Conservation (phyloP, 2,113 vertebrate species). For the crab-eating macaque (Macaca fascicularis) region DNA sequence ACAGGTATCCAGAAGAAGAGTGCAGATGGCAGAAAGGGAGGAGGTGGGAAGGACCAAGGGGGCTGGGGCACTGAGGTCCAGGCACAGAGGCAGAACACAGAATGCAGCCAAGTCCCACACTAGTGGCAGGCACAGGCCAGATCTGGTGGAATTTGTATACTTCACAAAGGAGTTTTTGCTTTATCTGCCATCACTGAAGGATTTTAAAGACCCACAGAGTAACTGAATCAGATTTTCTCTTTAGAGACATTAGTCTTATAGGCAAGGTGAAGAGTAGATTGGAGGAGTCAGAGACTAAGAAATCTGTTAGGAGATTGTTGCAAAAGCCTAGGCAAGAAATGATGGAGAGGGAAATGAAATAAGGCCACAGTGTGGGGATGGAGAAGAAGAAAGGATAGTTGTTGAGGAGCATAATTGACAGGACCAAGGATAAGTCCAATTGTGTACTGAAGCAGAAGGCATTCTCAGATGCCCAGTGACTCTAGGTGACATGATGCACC, state of each 20-base stretch:
- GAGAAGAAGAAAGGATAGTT: not conserved
- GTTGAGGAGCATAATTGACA: not conserved
- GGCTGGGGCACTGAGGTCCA: not conserved
- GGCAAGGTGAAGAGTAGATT: not conserved
- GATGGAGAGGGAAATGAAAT: not conserved
- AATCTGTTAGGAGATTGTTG: not conserved
- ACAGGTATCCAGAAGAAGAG: not conserved
- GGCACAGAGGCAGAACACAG: not conserved
- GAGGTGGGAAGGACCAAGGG: accelerated
- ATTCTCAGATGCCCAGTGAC: not conserved
- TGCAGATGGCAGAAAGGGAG: not conserved
- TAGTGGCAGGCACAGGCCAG: accelerated
- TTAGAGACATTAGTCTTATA: not conserved
- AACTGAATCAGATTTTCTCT: not conserved
- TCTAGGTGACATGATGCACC: not conserved
- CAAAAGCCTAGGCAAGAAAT: not conserved
- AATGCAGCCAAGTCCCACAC: not conserved
- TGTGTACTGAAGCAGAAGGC: accelerated
- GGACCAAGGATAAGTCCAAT: not conserved
- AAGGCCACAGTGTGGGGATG: not conserved
- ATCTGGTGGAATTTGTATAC: not conserved
- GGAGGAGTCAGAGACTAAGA: not conserved
- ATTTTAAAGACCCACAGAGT: not conserved
- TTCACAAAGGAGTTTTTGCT: not conserved
- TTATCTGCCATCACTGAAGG: not conserved